These are phyloP conservation scores for Hirundo rustica DNA, from an alignment of 2,797 vertebrate species.

Conservation along the genomic window DNA sequence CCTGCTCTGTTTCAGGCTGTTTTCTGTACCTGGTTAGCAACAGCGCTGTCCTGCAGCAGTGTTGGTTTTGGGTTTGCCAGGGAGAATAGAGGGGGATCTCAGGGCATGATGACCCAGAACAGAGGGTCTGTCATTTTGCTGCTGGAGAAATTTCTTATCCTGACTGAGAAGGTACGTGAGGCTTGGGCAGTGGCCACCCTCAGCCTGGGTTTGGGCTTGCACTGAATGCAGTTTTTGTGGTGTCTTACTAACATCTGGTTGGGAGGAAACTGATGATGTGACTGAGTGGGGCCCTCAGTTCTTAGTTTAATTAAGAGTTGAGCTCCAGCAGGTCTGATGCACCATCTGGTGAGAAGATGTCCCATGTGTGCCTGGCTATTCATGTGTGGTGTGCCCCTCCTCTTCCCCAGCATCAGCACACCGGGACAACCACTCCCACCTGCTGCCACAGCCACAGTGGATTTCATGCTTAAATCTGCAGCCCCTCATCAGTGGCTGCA, in stretches of 20 bases:
- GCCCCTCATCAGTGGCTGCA: not conserved
- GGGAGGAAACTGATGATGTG: constrained; percentile 2
- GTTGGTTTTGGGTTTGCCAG: not conserved
- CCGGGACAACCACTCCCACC: not conserved
- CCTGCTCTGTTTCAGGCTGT: not conserved
- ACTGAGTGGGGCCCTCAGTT: not conserved
- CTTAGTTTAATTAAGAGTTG: constrained; percentile 35
- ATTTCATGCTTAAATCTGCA: not conserved
- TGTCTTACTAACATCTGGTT: constrained; percentile 9
- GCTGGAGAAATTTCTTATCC: not conserved
- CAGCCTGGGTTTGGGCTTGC: not conserved
- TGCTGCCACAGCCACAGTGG: not conserved
- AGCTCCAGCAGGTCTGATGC: constrained; percentile 16
- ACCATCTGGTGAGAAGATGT: constrained; percentile 52
- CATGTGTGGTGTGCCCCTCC: not conserved
- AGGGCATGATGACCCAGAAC: not conserved
- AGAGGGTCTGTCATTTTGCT: not conserved
- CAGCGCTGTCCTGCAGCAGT: not conserved
- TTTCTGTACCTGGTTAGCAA: not conserved
- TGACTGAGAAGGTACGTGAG: not conserved
- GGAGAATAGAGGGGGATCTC: not conserved
- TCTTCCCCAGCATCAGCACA: not conserved
- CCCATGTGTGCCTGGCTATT: not conserved
- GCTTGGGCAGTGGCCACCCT: constrained; percentile 21
- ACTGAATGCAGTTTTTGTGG: constrained; percentile 17